Evolutionary conservation across 2,888 invertebrate genomes (phyloP).

Genomic region (Tenthredo scrophulariae): DNA sequence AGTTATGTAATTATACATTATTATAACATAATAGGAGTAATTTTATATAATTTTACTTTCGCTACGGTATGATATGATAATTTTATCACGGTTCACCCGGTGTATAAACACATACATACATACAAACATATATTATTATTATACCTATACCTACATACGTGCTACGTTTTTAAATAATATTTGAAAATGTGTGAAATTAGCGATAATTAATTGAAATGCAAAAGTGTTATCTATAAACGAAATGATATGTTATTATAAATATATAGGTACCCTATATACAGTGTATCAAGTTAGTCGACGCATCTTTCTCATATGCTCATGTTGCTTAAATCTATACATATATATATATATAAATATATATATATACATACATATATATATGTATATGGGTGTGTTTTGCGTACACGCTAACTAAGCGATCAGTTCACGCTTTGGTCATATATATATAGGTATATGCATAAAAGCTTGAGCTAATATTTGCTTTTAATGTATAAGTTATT

Average conservation of each 20-base stretch:
- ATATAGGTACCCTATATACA: background rate
- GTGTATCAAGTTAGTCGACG: slow-evolving; percentile 26
- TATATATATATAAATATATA: background rate
- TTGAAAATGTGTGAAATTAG: slow-evolving; percentile 7
- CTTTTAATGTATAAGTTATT: background rate
- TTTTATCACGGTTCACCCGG: slow-evolving; percentile 16
- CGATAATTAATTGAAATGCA: slow-evolving; percentile 11
- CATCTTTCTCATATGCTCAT: background rate
- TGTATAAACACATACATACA: background rate
- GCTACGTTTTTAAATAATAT: slow-evolving; percentile 15
- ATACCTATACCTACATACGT: background rate
- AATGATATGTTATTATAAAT: slow-evolving; percentile 15
- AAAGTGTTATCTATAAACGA: background rate
- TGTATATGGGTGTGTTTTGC: background rate
- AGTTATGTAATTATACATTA: slow-evolving; percentile 12
- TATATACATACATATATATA: background rate
- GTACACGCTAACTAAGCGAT: slow-evolving; percentile 2
- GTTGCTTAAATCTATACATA: slow-evolving; percentile 19
- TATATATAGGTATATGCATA: background rate
- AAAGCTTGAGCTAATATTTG: slow-evolving; percentile 1
- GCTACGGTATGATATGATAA: slow-evolving; percentile 12
- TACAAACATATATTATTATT: no score
- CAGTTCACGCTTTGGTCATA: background rate
- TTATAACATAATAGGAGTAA: background rate
- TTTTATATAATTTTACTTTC: slow-evolving; percentile 3